Conservation (phyloP, 2,113 vertebrate genomes). For the Pollimyrus isidori region DNA sequence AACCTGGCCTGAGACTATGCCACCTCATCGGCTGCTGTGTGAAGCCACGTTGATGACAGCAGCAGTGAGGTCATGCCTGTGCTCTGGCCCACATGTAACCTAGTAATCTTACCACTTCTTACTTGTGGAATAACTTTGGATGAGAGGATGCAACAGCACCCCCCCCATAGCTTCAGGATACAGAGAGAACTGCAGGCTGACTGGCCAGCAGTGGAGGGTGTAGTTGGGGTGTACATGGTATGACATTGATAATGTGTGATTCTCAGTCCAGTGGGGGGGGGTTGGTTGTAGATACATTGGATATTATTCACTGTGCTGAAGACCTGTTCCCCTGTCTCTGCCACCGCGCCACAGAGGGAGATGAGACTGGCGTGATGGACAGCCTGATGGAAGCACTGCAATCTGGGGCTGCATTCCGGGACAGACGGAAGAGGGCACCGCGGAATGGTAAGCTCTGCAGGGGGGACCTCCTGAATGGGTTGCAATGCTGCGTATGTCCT, state of each 20-base stretch:
- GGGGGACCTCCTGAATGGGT: neutral
- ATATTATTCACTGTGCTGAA: neutral
- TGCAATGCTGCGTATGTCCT: neutral
- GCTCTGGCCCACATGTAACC: neutral
- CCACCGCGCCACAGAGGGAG: constrained; percentile 71
- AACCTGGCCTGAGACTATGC: neutral
- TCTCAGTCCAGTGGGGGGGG: neutral
- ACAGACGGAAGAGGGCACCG: constrained; percentile 87
- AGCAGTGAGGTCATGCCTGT: neutral
- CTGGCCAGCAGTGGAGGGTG: neutral
- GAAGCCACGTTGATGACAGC: neutral
- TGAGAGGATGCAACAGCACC: neutral
- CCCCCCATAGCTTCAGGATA: neutral
- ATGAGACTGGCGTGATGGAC: constrained; percentile 98
- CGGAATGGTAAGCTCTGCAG: constrained; percentile 56
- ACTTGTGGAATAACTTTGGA: neutral
- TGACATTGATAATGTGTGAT: neutral
- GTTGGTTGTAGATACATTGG: neutral
- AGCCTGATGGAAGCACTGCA: constrained; percentile 92
- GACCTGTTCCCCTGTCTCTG: neutral
- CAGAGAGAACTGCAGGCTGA: neutral
- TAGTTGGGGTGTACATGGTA: neutral
- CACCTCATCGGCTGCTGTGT: neutral
- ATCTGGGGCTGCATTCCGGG: constrained; percentile 94
- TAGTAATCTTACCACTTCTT: neutral